Evolutionary conservation across 1,140 invertebrate genomes (phyloP).

Genomic region (Solenopsis fugax): DNA sequence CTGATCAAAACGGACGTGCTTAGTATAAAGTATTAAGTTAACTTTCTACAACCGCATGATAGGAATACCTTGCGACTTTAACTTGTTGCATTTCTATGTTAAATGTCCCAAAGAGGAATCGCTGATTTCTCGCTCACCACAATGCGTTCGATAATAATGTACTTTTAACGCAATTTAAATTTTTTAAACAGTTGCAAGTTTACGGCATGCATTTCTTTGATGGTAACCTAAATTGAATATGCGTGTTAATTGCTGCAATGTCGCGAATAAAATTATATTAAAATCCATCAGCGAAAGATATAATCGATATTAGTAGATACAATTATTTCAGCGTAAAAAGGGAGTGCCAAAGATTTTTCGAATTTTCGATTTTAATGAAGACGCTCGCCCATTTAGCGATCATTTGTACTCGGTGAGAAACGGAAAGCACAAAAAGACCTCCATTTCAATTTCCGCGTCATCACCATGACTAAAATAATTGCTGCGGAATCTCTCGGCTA

Average conservation of each 20-base stretch:
- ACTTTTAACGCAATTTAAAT: background rate
- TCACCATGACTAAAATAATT: slow-evolving; percentile 63
- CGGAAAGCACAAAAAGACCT: background rate
- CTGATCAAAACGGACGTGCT: slow-evolving; percentile 18
- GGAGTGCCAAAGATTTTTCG: background rate
- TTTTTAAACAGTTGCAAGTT: background rate
- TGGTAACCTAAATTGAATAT: background rate
- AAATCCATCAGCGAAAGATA: background rate
- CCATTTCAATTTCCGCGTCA: slow-evolving; percentile 44
- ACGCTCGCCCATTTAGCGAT: background rate
- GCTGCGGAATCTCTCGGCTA: slow-evolving; percentile 22
- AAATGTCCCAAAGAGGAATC: background rate
- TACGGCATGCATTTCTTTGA: background rate
- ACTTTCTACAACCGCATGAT: background rate
- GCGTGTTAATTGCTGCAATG: background rate
- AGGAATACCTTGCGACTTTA: slow-evolving; percentile 3
- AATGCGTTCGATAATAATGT: background rate
- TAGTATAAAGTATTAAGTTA: slow-evolving; percentile 29
- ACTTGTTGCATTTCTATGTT: slow-evolving; percentile 44
- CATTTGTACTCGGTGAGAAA: slow-evolving; percentile 11
- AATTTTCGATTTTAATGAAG: slow-evolving; percentile 35
- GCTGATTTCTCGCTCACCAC: background rate
- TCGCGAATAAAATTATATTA: background rate
- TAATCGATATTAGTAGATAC: slow-evolving; percentile 6
- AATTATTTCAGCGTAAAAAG: slow-evolving; percentile 6